Percentiles rank a stretch among this genome's conserved stretches.
Evolutionary conservation across 2,888 invertebrate species (phyloP).

Genomic region (Hirtodrosophila duncani): DNA sequence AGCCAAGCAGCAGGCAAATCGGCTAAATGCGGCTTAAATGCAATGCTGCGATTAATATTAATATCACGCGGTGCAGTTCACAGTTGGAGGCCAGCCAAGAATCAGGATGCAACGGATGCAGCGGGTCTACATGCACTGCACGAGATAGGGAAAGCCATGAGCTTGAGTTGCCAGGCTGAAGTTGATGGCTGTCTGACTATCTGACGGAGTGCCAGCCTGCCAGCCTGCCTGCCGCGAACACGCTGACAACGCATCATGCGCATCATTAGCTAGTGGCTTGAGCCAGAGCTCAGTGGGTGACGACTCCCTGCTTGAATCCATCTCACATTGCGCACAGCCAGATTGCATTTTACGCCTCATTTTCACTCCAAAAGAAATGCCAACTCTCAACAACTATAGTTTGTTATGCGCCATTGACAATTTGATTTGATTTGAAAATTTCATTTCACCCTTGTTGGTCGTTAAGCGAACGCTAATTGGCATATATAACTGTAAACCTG

Average conservation of each 20-base stretch:
- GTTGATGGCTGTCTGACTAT: too few relatives aligned
- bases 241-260: conserved; percentile 61
- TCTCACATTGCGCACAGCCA: conserved; percentile 24
- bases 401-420: too few relatives aligned
- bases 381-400: too few relatives aligned
- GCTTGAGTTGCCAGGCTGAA: too few relatives aligned
- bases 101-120: neutral
- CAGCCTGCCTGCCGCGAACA: too few relatives aligned
- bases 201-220: too few relatives aligned
- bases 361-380: too few relatives aligned
- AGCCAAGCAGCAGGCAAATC: conserved; percentile 47
- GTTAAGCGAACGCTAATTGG: conserved; percentile 53
- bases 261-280: conserved; percentile 60
- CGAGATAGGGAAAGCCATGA: too few relatives aligned
- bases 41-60: conserved; percentile 68
- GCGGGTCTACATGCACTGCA: too few relatives aligned
- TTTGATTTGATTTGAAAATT: too few relatives aligned
- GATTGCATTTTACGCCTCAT: neutral
- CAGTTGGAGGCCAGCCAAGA: conserved; percentile 56
- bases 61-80: conserved; percentile 62
- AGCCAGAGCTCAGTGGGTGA: conserved; percentile 7
- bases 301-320: conserved; percentile 14
- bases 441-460: conserved; percentile 16
- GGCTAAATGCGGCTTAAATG: conserved; percentile 69
- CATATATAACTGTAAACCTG: conserved; percentile 39